Conservation (phyloP, 2,888 invertebrate genomes). For the Cantharis flavilabris region DNA sequence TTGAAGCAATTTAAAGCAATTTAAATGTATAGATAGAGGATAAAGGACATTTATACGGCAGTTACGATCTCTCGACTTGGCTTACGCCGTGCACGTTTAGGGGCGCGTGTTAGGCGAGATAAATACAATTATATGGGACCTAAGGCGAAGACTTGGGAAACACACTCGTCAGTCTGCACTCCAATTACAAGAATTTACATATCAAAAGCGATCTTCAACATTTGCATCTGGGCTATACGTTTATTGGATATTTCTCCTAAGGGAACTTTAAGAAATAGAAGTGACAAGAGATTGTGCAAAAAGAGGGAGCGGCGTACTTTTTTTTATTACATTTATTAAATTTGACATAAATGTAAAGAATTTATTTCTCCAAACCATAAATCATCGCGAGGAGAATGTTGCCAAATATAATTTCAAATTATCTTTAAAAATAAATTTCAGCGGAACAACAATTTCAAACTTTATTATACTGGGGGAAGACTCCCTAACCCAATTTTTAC, state of each 20-base stretch:
- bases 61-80: conserved; percentile 24
- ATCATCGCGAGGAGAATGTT: neutral
- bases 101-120: conserved; percentile 28
- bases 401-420: neutral
- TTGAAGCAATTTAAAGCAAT: conserved; percentile 25
- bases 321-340: conserved; percentile 1
- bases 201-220: conserved; percentile 48
- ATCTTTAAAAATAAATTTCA: neutral
- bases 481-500: neutral
- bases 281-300: conserved; percentile 7
- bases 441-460: neutral
- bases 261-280: conserved; percentile 20
- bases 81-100: conserved; percentile 23
- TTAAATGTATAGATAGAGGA: conserved; percentile 28
- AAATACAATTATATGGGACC: conserved; percentile 30
- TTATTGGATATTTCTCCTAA: conserved; percentile 24
- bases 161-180: conserved; percentile 35
- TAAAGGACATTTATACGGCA: conserved; percentile 25
- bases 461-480: neutral
- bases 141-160: conserved; percentile 25
- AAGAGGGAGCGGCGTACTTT: neutral
- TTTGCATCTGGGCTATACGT: conserved; percentile 35
- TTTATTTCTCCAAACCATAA: neutral
- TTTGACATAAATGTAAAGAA: neutral
- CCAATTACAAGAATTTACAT: conserved; percentile 48